These are phyloP conservation scores for Listrodromus nycthemerus DNA, from an alignment of 2,888 invertebrate species.

Conservation along the genomic window DNA sequence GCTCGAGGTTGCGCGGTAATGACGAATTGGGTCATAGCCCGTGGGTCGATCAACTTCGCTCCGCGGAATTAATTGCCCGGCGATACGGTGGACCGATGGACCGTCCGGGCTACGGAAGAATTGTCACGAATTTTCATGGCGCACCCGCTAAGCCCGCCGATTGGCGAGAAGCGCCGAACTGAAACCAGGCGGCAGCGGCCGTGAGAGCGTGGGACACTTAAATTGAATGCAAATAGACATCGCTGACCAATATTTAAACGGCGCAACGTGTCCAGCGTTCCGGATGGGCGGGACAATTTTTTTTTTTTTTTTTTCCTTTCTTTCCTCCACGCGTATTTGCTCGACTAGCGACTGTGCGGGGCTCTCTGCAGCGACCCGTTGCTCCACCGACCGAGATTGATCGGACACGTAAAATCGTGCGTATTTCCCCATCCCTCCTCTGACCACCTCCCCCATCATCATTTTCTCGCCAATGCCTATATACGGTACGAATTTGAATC, in stretches of 20 bases:
- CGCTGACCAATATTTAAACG: constrained; percentile 66
- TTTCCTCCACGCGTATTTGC: constrained; percentile 55
- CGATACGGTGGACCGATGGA: background rate
- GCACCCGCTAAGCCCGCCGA: constrained; percentile 17
- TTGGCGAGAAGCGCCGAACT: background rate
- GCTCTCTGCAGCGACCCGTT: constrained; percentile 22
- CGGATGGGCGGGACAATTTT: constrained; percentile 46
- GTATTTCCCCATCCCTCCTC: background rate
- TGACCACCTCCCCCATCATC: constrained; percentile 14
- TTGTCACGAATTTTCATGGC: constrained; percentile 12
- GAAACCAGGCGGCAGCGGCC: background rate
- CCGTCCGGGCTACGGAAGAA: constrained; percentile 19
- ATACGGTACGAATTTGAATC: constrained; percentile 66
- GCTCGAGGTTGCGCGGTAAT: background rate
- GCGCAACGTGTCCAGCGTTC: constrained; percentile 60
- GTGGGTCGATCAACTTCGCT: constrained; percentile 23
- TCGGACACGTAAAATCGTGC: constrained; percentile 71
- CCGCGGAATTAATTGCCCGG: constrained; percentile 27
- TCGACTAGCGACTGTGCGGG: constrained; percentile 26
- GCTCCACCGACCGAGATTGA: constrained; percentile 73
- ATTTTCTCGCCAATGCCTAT: constrained; percentile 15
- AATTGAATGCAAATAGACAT: constrained; percentile 67
- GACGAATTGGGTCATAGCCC: constrained; percentile 7
- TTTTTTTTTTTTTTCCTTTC: constrained; percentile 29
- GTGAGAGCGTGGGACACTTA: constrained; percentile 50